phyloP scores from a whole-genome alignment of 2,797 vertebrate species.

The Otus scops region DNA sequence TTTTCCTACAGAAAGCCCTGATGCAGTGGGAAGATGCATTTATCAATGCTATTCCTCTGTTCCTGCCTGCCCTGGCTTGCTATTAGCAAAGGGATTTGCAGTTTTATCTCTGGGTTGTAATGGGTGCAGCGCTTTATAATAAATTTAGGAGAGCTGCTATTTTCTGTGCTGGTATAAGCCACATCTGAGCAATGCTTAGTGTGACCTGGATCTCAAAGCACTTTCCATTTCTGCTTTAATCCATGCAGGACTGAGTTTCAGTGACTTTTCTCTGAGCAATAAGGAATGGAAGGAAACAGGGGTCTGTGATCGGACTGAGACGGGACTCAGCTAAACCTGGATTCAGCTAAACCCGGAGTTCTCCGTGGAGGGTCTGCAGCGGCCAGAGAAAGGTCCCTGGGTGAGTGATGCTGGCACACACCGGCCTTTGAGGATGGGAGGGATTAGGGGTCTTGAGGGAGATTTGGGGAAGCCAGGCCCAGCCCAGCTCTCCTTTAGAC shows the following conservation, averaged over 20 bases:
- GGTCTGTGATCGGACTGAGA: background rate
- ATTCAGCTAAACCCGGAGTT: fast-evolving
- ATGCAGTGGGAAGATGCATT: background rate
- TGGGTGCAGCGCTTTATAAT: fast-evolving
- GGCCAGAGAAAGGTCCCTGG: background rate
- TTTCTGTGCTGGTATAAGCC: background rate
- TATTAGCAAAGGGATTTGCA: background rate
- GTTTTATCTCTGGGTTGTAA: fast-evolving
- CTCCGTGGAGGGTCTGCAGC: fast-evolving
- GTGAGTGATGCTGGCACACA: fast-evolving
- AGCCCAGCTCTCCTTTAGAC: fast-evolving
- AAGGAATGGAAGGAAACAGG: background rate
- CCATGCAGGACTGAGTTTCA: fast-evolving
- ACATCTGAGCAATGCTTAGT: background rate
- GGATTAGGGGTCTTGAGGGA: background rate
- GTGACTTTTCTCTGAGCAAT: background rate
- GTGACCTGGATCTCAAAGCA: background rate
- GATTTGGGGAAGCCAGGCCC: background rate
- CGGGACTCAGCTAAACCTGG: fast-evolving
- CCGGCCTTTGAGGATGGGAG: fast-evolving
- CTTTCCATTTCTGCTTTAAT: background rate
- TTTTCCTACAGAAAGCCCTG: background rate
- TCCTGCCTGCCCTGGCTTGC: background rate
- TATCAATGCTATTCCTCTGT: fast-evolving
- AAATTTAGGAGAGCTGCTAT: background rate